Base-by-base conservation (phyloP, 1,140 invertebrate genomes). In the Palaemon carinicauda region DNA sequence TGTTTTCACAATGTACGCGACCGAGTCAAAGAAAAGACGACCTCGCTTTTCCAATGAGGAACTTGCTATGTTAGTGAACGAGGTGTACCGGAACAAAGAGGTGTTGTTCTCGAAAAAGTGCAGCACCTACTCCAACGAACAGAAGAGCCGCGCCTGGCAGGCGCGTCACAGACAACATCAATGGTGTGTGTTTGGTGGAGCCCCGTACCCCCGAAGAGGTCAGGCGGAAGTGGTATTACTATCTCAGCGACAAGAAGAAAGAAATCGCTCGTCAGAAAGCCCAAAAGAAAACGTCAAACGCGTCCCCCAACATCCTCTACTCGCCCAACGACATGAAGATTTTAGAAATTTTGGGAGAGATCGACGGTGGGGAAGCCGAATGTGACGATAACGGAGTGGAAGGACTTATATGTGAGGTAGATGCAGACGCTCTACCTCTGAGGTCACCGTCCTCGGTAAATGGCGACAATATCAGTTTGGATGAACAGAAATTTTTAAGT, bases 161-260 rank as follows among this genome's bases (percentile, higher is more conserved):
- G 19, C 33, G n/a, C 33, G 51, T 75, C 17, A 75, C 73, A 2
- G 73, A 75, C 12, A 75, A n/a, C 14, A 50, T 75, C 21, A 75
- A 75, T 19, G 33, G 29, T 14, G 73, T 75, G 73, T 75, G 73
- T 10, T 50, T 50, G 14, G 73, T 75, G n/a, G 33, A 75, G 10
- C 73, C 73, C 7, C 24, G 73, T 21, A 75, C 73, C 21, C 33
- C 73, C 4, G 73, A 75, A 14, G 73, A 75, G 29, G 73, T 75
- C 15, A 17, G 73, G n/a, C 19, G 73, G 29, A 75, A 75, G 19
- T 75, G 73, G 73, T 75, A 75, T 75, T 75, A 75, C 33, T 75
- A 75, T 21, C 73, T 75, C 29, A 75, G 73, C 73, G 73, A 75
- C 73, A 75, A 29, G 24, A 75, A 75, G 73, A 75, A 75, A 50